Percentiles rank a stretch among this genome's conserved stretches.
Evolutionary conservation across 2,797 vertebrate species (phyloP).

Genomic region (Tragopan temminckii): DNA sequence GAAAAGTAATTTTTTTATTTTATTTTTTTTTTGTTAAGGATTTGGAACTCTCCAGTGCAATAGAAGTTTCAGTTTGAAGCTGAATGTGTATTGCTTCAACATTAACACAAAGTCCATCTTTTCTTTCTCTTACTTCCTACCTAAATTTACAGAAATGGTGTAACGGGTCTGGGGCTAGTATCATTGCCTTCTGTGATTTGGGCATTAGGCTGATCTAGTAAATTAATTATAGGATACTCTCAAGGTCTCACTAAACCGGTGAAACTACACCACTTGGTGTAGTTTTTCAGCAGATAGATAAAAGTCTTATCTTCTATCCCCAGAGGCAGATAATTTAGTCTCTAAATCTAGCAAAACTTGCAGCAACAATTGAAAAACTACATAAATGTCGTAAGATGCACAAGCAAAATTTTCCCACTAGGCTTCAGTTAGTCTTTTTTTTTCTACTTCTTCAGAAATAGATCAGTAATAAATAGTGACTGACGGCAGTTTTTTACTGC

Average conservation of each 20-base stretch:
- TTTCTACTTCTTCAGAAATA: not conserved
- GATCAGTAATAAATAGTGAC: constrained; percentile 13
- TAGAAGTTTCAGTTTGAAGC: not conserved
- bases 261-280: not conserved
- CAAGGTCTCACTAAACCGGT: not conserved
- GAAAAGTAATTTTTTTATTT: not conserved
- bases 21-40: not conserved
- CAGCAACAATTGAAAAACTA: not conserved
- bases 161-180: not conserved
- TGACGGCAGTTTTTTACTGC: constrained; percentile 46
- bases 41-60: not conserved
- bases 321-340: not conserved
- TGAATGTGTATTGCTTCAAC: not conserved
- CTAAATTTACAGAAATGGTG: too few relatives aligned
- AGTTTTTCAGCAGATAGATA: not conserved
- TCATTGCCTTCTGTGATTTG: not conserved
- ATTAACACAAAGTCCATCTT: not conserved
- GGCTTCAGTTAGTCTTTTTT: not conserved
- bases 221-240: constrained; percentile 9
- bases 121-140: not conserved
- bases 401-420: not conserved
- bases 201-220: not conserved
- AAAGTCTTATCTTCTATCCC: not conserved
- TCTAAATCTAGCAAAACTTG: not conserved
- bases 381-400: not conserved